A percentile compares a stretch with the other conserved stretches of the same genome.
phyloP scores from a whole-genome alignment of 2,888 invertebrate species.

The Xanthia icteritia region DNA sequence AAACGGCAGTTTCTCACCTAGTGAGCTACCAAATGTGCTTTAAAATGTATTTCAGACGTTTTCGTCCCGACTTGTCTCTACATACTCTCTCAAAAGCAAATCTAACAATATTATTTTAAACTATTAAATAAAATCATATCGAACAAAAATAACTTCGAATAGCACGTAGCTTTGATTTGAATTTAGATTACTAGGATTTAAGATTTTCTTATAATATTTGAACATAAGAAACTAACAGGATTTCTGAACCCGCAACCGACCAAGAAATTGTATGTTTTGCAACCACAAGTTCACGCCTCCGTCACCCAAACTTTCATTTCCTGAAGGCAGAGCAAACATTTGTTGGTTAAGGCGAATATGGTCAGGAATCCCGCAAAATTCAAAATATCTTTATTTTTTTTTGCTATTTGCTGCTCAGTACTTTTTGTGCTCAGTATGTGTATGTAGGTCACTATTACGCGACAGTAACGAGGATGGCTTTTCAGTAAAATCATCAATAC shows the following conservation, averaged over 20 bases:
- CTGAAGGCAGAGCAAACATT: constrained; percentile 54
- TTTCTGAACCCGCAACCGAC: constrained; percentile 14
- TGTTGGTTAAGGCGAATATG: constrained; percentile 39
- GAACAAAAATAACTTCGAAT: not conserved
- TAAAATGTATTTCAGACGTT: not conserved
- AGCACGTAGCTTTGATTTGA: not conserved
- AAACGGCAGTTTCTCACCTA: not conserved
- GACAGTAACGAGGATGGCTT: too few relatives aligned
- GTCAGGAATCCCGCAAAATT: accelerated
- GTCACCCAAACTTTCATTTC: constrained; percentile 57
- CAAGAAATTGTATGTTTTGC: constrained; percentile 41
- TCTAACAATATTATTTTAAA: not conserved
- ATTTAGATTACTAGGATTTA: not conserved
- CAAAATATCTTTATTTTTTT: not conserved
- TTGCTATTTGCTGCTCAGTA: not conserved
- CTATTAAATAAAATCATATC: too few relatives aligned
- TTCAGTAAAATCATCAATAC: not conserved
- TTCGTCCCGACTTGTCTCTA: not conserved
- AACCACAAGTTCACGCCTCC: constrained; percentile 52
- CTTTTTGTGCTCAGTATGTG: not conserved
- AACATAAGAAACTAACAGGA: constrained; percentile 22
- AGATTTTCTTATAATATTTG: not conserved
- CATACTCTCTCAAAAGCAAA: not conserved
- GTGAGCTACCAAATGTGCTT: not conserved
- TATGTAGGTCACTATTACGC: too few relatives aligned